Percentiles rank a stretch among this genome's conserved stretches.
Evolutionary conservation across 2,888 invertebrate species (phyloP).

Genomic region (Schizotus pectinicornis): DNA sequence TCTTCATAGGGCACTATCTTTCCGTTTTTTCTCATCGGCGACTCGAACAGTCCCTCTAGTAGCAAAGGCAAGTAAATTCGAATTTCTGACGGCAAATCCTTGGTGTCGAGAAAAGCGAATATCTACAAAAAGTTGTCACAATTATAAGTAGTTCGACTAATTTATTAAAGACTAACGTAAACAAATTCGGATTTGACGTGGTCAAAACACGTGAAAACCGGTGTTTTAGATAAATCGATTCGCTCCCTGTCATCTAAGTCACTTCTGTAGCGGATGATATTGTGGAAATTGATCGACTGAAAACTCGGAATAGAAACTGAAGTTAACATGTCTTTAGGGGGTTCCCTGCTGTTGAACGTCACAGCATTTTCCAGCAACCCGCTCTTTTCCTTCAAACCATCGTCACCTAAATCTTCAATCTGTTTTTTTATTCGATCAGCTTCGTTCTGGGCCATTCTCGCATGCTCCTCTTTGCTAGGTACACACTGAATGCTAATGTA

Average conservation of each 20-base stretch:
- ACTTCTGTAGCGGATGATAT: slow-evolving; percentile 58
- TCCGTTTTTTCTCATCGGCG: slow-evolving; percentile 69
- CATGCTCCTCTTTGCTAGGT: slow-evolving; percentile 70
- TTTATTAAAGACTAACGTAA: slow-evolving; percentile 67
- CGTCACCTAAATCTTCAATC: slow-evolving; percentile 67
- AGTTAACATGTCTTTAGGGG: slow-evolving; percentile 74
- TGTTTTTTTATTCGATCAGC: slow-evolving; percentile 73
- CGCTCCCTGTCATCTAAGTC: slow-evolving; percentile 58
- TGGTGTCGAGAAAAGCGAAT: slow-evolving; percentile 74
- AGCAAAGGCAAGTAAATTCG: slow-evolving; percentile 78
- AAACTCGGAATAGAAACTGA: slow-evolving; percentile 79
- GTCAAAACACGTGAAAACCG: slow-evolving; percentile 79
- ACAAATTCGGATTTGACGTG: slow-evolving; percentile 84
- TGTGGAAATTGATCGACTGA: slow-evolving; percentile 73
- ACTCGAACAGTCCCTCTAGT: slow-evolving; percentile 77
- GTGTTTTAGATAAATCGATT: slow-evolving; percentile 67
- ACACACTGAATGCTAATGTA: slow-evolving; percentile 69
- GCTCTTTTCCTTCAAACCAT: slow-evolving; percentile 71
- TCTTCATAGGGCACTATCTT: slow-evolving; percentile 68
- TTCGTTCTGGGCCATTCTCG: slow-evolving; percentile 75
- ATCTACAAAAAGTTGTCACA: slow-evolving; percentile 63
- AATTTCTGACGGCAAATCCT: slow-evolving; percentile 63
- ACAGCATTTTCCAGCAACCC: slow-evolving; percentile 71
- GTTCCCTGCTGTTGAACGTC: slow-evolving; percentile 76
- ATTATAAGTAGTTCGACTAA: neutral